Evolutionary conservation across 92 coral and sea anemone species (phyloP).

Genomic region (Galaxea fascicularis): DNA sequence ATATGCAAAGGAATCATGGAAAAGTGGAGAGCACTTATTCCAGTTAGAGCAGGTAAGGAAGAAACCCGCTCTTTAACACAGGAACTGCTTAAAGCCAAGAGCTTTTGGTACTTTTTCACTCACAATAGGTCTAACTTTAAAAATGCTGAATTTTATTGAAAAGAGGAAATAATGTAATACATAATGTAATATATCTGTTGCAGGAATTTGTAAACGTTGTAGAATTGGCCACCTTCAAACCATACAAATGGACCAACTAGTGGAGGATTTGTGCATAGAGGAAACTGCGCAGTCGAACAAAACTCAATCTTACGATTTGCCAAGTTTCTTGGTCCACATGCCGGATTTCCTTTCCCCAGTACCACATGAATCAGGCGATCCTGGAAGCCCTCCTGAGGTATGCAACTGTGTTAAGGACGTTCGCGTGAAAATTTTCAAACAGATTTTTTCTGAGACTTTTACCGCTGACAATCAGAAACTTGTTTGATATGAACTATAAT

Average conservation of each 20-base stretch:
- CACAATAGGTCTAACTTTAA: too few relatives aligned
- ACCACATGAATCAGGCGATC: neutral
- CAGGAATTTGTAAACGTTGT: slow-evolving; percentile 31
- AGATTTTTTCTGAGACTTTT: too few relatives aligned
- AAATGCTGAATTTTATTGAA: neutral
- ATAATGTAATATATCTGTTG: neutral
- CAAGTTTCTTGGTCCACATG: neutral
- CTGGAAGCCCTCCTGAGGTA: slow-evolving; percentile 6
- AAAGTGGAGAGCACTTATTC: neutral
- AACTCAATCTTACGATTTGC: too few relatives aligned
- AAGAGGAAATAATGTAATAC: neutral
- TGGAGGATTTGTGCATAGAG: neutral
- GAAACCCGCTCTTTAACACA: neutral
- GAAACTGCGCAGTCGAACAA: too few relatives aligned
- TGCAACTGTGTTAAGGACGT: too few relatives aligned
- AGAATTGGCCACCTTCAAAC: neutral
- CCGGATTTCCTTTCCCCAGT: neutral
- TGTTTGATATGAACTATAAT: too few relatives aligned
- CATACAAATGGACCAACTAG: neutral
- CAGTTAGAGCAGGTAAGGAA: neutral
- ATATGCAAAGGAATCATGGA: neutral
- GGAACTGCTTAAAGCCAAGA: neutral
- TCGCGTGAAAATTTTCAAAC: too few relatives aligned
- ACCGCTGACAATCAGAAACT: too few relatives aligned
- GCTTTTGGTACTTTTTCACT: neutral